Evolutionary conservation across 2,113 vertebrate genomes (phyloP).

Genomic region (Catagonus wagneri): DNA sequence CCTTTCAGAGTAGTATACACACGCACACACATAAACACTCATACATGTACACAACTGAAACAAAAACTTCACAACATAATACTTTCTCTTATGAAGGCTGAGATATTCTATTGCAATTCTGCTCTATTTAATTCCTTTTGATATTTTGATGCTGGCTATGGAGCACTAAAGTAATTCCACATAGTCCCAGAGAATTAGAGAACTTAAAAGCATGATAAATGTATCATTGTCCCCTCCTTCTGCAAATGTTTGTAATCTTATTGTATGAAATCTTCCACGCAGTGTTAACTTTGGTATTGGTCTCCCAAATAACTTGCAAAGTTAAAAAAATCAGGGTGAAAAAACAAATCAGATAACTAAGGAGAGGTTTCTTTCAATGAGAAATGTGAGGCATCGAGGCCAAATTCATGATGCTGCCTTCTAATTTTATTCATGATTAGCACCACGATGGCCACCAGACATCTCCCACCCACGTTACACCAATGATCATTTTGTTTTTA

Average conservation of each 20-base stretch:
- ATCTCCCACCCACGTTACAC: not conserved
- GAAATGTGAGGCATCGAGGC: not conserved
- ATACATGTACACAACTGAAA: not conserved
- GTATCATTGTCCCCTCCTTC: not conserved
- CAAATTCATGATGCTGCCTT: not conserved
- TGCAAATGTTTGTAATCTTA: not conserved
- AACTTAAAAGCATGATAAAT: not conserved
- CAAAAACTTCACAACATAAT: not conserved
- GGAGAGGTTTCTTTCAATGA: not conserved
- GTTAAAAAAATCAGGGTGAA: not conserved
- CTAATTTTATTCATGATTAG: not conserved
- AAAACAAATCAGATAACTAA: not conserved
- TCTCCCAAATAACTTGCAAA: not conserved
- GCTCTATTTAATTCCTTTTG: not conserved
- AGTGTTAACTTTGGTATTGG: not conserved
- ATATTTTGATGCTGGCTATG: not conserved
- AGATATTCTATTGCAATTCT: not conserved
- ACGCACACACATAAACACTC: not conserved
- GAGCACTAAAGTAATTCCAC: not conserved
- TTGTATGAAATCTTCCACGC: not conserved
- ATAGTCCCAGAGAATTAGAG: not conserved
- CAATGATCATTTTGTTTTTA: slow-evolving; percentile 62
- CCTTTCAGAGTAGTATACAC: not conserved
- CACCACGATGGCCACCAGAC: not conserved
- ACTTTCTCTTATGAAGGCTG: not conserved